phyloP scores from a whole-genome alignment of 2,113 vertebrate genomes.

The Saguinus midas region DNA sequence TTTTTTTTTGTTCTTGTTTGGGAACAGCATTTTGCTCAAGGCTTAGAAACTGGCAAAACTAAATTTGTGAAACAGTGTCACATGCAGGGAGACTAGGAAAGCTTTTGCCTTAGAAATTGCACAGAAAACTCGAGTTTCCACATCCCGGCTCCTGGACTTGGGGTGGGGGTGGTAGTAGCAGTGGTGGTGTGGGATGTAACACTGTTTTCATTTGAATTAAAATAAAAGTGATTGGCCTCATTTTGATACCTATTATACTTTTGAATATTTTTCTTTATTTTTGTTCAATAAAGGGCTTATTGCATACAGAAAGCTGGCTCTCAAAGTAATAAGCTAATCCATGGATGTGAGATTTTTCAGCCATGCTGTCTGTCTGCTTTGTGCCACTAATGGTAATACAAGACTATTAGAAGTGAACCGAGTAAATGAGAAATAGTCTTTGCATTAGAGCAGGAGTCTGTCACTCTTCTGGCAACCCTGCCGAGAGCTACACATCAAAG shows the following conservation, averaged over 20 bases:
- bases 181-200: neutral
- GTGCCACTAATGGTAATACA: conserved; percentile 65
- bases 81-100: neutral
- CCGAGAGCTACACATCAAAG: conserved; percentile 75
- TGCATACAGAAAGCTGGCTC: neutral
- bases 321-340: conserved; percentile 33
- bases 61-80: neutral
- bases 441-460: conserved; percentile 75
- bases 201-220: neutral
- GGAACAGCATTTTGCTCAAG: conserved; percentile 14
- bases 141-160: too few species aligned
- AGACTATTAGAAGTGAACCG: conserved; percentile 71
- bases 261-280: conserved; percentile 30
- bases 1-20: conserved; percentile 18
- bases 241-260: neutral
- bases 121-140: neutral
- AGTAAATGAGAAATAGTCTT: conserved; percentile 75
- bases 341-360: conserved; percentile 41
- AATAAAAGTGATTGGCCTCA: neutral
- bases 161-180: neutral
- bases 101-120: neutral
- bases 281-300: conserved; percentile 31
- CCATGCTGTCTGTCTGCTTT: conserved; percentile 47
- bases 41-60: conserved; percentile 45
- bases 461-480: conserved; percentile 80